Percentiles rank a stretch among this genome's conserved stretches.
These are phyloP conservation scores for Holothuria leucospilota DNA, from an alignment of 53 echinoderm and acorn worm species.

Conservation along the genomic window DNA sequence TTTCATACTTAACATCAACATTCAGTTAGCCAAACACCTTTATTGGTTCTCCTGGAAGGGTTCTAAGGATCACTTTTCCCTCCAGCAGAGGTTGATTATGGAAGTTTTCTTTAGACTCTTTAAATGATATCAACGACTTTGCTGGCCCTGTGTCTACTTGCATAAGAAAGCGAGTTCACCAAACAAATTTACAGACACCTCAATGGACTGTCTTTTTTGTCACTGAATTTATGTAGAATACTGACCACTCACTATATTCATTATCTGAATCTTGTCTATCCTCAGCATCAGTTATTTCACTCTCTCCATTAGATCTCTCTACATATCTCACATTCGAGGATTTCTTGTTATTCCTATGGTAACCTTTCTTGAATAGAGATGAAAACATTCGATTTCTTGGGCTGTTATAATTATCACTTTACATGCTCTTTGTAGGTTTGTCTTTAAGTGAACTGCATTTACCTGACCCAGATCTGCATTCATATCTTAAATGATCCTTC, in stretches of 20 bases:
- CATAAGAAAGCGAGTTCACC: background rate
- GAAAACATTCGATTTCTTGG: background rate
- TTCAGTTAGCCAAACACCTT: background rate
- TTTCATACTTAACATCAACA: conserved; percentile 2
- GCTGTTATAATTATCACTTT: background rate
- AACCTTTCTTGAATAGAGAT: no score
- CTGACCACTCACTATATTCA: background rate
- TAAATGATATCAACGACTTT: conserved; percentile 6
- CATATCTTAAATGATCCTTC: background rate
- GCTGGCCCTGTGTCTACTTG: conserved; percentile 36
- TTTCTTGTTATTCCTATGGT: background rate
- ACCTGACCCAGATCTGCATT: background rate
- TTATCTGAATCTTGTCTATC: conserved; percentile 1
- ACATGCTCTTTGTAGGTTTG: background rate
- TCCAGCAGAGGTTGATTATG: background rate
- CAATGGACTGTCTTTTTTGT: conserved; percentile 7
- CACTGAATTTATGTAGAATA: conserved; percentile 1
- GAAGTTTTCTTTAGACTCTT: conserved; percentile 18
- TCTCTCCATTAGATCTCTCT: background rate
- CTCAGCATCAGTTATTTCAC: background rate
- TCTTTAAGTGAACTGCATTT: background rate
- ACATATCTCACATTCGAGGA: conserved; percentile 6
- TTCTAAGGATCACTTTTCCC: background rate
- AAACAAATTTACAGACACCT: background rate
- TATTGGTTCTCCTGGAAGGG: conserved; percentile 4